phyloP scores from a whole-genome alignment of 37 sponge, comb jelly and placozoan species.

The Oscarella lobularis region DNA sequence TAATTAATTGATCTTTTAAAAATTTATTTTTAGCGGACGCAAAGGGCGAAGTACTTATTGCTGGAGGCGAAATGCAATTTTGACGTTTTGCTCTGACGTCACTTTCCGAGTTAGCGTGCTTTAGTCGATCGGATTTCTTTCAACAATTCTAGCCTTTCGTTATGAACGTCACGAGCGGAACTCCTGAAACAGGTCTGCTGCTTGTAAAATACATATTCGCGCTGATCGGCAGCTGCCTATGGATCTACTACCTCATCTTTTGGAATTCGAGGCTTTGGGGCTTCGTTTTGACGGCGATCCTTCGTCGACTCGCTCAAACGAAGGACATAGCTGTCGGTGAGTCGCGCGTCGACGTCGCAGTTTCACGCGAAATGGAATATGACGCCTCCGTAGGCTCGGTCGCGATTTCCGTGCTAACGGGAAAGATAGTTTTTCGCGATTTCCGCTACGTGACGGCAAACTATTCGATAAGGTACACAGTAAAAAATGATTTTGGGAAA shows the following conservation, averaged over 20 bases:
- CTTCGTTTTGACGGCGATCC: neutral
- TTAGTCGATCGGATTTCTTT: too few relatives aligned
- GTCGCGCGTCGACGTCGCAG: too few relatives aligned
- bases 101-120: too few relatives aligned
- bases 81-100: neutral
- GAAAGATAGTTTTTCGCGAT: neutral
- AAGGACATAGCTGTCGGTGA: neutral
- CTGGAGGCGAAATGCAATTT: neutral
- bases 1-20: neutral
- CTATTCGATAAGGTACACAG: neutral
- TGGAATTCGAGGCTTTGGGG: constrained; percentile 2
- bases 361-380: neutral
- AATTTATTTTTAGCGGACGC: too few relatives aligned
- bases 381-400: neutral
- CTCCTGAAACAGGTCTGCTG: too few relatives aligned
- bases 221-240: too few relatives aligned
- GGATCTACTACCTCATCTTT: neutral
- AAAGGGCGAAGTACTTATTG: too few relatives aligned
- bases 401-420: neutral
- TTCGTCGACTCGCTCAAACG: neutral
- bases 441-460: neutral
- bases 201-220: too few relatives aligned
- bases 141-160: too few relatives aligned
- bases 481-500: too few relatives aligned
- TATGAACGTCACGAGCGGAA: too few relatives aligned